A percentile compares a stretch with the other conserved stretches of the same genome.
Evolutionary conservation across 2,797 vertebrate species (phyloP).

Genomic region (Tympanoctomys barrerae): DNA sequence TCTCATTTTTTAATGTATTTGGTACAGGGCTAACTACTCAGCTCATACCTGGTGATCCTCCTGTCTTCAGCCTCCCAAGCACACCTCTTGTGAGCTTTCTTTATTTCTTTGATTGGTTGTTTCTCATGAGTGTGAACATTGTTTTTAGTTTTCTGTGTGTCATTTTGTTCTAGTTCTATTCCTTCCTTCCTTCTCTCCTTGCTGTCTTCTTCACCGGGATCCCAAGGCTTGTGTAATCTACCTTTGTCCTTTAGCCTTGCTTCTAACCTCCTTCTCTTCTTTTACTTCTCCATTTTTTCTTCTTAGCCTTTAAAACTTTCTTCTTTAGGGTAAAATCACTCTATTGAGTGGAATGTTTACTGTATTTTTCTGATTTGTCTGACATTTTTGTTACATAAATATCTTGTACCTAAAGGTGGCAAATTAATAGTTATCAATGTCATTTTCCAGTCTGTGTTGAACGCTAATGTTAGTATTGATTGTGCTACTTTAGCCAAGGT

Average conservation of each 20-base stretch:
- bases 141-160: background rate
- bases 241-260: background rate
- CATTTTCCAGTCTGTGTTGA: background rate
- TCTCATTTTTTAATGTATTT: background rate
- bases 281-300: background rate
- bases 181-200: background rate
- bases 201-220: background rate
- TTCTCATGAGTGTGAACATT: background rate
- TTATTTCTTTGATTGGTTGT: background rate
- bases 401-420: background rate
- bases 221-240: background rate
- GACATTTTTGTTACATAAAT: background rate
- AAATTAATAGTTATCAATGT: background rate
- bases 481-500: background rate
- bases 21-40: too few species aligned
- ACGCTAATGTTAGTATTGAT: background rate
- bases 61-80: too few species aligned
- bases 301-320: background rate
- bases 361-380: background rate
- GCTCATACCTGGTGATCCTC: too few species aligned
- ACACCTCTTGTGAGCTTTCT: background rate
- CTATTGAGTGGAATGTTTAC: background rate
- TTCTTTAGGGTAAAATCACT: background rate
- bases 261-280: background rate
- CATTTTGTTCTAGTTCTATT: background rate